Evolutionary conservation across 2,797 vertebrate genomes (phyloP).

Genomic region (Salarias fasciatus): DNA sequence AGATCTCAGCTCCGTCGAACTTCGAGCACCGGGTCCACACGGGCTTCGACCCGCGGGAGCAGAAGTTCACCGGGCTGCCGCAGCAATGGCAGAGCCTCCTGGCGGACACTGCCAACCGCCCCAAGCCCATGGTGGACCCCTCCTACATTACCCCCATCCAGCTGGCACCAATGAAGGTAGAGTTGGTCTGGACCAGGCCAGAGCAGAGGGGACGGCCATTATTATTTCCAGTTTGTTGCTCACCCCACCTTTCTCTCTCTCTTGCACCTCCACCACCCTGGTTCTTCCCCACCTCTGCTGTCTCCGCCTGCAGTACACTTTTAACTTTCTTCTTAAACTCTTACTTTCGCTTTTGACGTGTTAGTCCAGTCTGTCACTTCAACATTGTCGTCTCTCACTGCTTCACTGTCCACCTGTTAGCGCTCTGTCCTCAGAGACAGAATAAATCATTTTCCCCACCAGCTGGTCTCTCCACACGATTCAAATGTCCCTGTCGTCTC

Average conservation of each 20-base stretch:
- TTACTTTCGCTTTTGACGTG: constrained; percentile 21
- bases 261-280: background rate
- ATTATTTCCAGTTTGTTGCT: constrained; percentile 7
- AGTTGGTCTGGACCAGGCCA: constrained; percentile 23
- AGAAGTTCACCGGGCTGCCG: constrained; percentile 96
- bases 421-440: constrained; percentile 37
- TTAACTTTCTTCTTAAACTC: background rate
- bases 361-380: constrained; percentile 39
- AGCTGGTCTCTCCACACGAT: constrained; percentile 47
- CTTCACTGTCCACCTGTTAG: constrained; percentile 43
- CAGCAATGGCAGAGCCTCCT: constrained; percentile 99
- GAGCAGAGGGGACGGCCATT: constrained; percentile 11
- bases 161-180: constrained; percentile 98
- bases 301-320: background rate
- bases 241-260: background rate
- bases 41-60: constrained; percentile 95
- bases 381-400: constrained; percentile 29
- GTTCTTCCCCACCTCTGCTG: constrained; percentile 1
- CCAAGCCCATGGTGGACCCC: constrained; percentile 98
- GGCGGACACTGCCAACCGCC: constrained; percentile 95
- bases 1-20: constrained; percentile 98
- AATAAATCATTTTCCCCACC: constrained; percentile 49
- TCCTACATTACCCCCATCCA: constrained; percentile 99
- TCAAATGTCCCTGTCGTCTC: constrained; percentile 20
- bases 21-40: constrained; percentile 99